phyloP scores from a whole-genome alignment of 2,113 vertebrate genomes.

The Pontoporia blainvillei region DNA sequence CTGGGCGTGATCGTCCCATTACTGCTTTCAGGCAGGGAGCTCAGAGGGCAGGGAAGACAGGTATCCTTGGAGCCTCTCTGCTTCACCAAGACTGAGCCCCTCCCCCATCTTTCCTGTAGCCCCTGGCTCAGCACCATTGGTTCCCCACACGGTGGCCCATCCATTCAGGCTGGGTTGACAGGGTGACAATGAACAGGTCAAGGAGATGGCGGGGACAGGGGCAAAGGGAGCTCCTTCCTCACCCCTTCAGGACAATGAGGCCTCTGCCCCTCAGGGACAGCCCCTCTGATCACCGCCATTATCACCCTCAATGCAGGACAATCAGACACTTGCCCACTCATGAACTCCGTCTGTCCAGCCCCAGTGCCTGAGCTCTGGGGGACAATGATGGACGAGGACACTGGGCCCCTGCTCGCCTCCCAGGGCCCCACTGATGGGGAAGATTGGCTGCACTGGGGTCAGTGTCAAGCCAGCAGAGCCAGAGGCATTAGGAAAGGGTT shows the following conservation, averaged over 20 bases:
- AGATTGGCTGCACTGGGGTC: background rate
- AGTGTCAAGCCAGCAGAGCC: background rate
- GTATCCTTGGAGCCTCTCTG: background rate
- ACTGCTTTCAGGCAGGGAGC: background rate
- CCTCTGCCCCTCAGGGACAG: background rate
- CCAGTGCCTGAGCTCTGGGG: background rate
- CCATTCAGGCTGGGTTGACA: conserved; percentile 49
- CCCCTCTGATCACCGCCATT: conserved; percentile 54
- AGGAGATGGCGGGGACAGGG: background rate
- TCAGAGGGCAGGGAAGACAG: background rate
- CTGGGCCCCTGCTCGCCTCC: background rate
- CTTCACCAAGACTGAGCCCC: background rate
- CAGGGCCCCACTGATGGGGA: background rate
- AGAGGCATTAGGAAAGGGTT: background rate
- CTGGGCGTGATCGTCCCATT: background rate
- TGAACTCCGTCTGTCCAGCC: conserved; percentile 45
- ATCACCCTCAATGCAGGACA: background rate
- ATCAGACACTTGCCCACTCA: conserved; percentile 28
- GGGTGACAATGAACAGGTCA: conserved; percentile 54
- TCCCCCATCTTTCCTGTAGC: background rate
- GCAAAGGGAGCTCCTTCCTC: conserved; percentile 1
- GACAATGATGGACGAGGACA: conserved; percentile 13
- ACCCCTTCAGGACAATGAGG: conserved; percentile 42
- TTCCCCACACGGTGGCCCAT: background rate
- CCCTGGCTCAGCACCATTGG: background rate